Base-by-base conservation (phyloP, 2,797 vertebrate genomes). In the Cirrhinus molitorella region DNA sequence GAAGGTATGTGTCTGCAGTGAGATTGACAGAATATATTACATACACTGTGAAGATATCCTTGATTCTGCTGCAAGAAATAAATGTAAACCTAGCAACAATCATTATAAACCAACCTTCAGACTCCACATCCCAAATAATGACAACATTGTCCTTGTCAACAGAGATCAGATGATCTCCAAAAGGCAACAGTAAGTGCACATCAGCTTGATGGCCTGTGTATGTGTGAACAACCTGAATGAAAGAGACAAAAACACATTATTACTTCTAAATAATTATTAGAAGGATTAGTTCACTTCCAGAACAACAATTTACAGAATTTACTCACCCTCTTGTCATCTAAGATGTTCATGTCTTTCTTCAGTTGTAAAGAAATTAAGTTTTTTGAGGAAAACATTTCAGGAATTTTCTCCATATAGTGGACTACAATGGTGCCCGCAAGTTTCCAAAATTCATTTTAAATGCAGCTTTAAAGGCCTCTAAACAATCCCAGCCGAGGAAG, bases 141-240 rank as follows among this genome's bases (percentile, higher is more conserved):
- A 99, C 94, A 85, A 94, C 55, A 77, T 96, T 96, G 17, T 95
- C 92, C 11, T 89, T 87, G 93, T 99, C 98, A 14, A 97, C 94
- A 75, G 98, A 98, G 78, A 99, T 95, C 63, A 99, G 78, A 63
- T 99, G 97, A 90, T 99, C 97, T 2, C 98, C 98, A 89, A 99
- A 96, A n/a, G 97, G 96, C 83, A 97, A 95, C 12, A 99, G 90
- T 83, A 98, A 93, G 45, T 92, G 96, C 86, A 99, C 96, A 83
- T 95, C 96, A 84, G 96, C 95, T 80, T 91, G 93, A 88, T 99
- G 98, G 82, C 97, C 97, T n/a, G 90, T 89, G 91, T 97, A 99
- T 21, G 91, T 92, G 91, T 96, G 95, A 86, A 98, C 96, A 65
- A 98, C 94, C 98, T 99, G 89, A 0, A 93, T 89, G 85, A 74